Base-by-base conservation (phyloP, 1,140 invertebrate species). In the Augochlora pura region DNA sequence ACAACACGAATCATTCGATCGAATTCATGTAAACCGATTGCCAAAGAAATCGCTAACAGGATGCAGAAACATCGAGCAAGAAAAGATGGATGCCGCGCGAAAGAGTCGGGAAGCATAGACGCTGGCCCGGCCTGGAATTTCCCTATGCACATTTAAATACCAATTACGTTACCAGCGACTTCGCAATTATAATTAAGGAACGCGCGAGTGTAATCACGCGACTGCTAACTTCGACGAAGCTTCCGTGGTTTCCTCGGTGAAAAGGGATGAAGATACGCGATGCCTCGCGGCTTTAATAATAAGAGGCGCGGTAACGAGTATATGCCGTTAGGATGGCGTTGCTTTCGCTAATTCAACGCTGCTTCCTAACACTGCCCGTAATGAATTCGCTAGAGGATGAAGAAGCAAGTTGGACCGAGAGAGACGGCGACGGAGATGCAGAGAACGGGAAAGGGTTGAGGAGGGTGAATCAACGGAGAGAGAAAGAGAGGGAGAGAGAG, bases 301-400 rank as follows among this genome's bases (percentile, higher is more conserved):
- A 89, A 85, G 82, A 80, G 73, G 85, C 57, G 78, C 68, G 78
- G 80, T 88, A 88, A 88, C 85, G 86, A 87, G 85, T 87, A 80
- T 84, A 81, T 74, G 65, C 74, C 75, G 80, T 68, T 62, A 68
- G 73, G 81, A 83, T 72, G 76, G 84, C 60, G 75, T 77, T 78
- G 75, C 74, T 81, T 77, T 76, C 77, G 76, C 84, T 86, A 86
- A 86, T 86, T 83, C 81, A 75, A 73, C 81, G 80, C 65, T 46
- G 84, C 73, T 71, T 86, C 84, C 79, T 86, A 83, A 86, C 84
- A 80, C 74, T 84, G 87, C 84, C 85, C 80, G 86, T 91, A 91
- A 92, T 91, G 89, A 92, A 91, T 91, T 91, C 86, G 84, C 85
- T 88, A 83, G 63, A 70, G 63, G 54, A 57, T 77, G 68, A 42